Conservation (phyloP, 2,113 vertebrate species). For the Leucoraja erinaceus region DNA sequence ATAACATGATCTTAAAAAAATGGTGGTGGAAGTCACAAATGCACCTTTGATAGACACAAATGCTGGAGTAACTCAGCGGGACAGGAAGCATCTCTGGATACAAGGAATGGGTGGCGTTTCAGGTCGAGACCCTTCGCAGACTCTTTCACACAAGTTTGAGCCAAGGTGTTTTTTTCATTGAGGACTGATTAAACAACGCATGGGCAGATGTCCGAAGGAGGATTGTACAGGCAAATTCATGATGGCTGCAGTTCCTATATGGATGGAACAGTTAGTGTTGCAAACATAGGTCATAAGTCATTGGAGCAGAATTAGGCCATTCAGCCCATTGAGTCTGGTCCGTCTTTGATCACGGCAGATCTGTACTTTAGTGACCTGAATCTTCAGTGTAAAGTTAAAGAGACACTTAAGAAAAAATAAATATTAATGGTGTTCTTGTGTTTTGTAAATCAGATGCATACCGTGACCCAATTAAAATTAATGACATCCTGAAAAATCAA, state of each 20-base stretch:
- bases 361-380: too few relatives aligned
- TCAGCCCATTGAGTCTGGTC: too few relatives aligned
- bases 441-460: neutral
- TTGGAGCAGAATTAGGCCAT: too few relatives aligned
- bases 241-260: neutral
- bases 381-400: neutral
- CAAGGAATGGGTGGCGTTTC: too few relatives aligned
- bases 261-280: neutral
- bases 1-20: neutral
- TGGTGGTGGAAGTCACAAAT: neutral
- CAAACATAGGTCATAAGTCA: too few relatives aligned
- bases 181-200: neutral
- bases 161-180: neutral
- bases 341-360: too few relatives aligned
- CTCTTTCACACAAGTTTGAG: neutral
- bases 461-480: neutral
- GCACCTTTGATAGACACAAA: neutral
- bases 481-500: neutral
- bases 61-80: too few relatives aligned
- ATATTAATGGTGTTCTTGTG: neutral
- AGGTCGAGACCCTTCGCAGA: too few relatives aligned
- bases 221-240: neutral
- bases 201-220: neutral
- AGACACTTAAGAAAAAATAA: neutral
- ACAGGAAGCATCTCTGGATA: too few relatives aligned